These are phyloP conservation scores for Himantopus leucocephalus DNA, from an alignment of 2,113 vertebrate species.

Conservation along the genomic window DNA sequence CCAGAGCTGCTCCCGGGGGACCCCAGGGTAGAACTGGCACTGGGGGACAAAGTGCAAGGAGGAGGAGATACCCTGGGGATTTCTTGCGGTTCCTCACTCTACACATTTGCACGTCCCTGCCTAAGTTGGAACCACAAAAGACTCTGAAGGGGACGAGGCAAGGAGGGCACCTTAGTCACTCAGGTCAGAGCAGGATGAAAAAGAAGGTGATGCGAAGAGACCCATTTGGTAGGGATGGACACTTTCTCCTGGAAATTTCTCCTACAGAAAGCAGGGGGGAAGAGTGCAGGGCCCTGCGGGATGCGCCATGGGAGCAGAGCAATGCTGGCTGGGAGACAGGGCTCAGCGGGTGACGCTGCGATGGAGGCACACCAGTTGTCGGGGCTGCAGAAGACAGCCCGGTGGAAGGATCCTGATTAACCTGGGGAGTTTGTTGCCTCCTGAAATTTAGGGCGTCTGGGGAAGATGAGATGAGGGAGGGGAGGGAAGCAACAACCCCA, in stretches of 20 bases:
- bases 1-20: background rate
- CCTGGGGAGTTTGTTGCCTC: background rate
- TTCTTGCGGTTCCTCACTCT: background rate
- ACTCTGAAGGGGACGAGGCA: background rate
- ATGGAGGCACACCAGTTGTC: background rate
- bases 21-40: background rate
- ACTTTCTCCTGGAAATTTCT: background rate
- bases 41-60: background rate
- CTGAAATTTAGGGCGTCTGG: background rate
- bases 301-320: background rate
- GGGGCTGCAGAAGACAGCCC: background rate
- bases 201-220: background rate
- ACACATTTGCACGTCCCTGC: background rate
- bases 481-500: background rate
- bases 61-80: background rate
- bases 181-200: background rate
- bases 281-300: background rate
- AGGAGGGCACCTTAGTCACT: background rate
- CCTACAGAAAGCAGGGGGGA: background rate
- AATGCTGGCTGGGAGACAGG: background rate
- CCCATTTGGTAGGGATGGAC: background rate
- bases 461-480: background rate
- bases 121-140: background rate
- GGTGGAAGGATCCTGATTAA: background rate
- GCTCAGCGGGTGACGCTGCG: fast-evolving